These are phyloP conservation scores for Phylloscopus trochilus DNA, from an alignment of 2,113 vertebrate species.

Conservation along the genomic window DNA sequence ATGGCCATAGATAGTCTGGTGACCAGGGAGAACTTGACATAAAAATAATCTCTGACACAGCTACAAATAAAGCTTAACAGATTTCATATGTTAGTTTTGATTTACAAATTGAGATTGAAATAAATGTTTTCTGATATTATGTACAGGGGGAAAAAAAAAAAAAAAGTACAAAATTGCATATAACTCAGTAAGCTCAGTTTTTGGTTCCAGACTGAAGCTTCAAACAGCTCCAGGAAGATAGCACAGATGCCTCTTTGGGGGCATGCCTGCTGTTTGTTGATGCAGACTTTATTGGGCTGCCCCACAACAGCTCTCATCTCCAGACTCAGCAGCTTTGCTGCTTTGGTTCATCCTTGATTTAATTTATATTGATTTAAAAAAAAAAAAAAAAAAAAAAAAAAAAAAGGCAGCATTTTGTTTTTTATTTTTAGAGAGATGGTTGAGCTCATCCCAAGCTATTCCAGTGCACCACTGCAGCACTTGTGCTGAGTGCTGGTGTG, in stretches of 20 bases:
- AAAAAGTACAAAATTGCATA: background rate
- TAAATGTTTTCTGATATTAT: background rate
- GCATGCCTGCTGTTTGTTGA: rapidly evolving
- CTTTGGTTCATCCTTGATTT: background rate
- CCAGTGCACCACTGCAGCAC: rapidly evolving
- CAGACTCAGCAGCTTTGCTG: background rate
- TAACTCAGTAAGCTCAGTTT: background rate
- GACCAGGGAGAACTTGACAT: background rate
- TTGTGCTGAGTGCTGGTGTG: background rate
- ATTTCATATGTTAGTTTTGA: background rate
- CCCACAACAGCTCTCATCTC: background rate
- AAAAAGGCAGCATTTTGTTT: background rate
- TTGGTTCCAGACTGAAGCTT: background rate
- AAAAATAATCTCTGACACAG: background rate
- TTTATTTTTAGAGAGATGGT: background rate
- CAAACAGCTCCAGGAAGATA: background rate
- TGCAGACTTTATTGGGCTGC: background rate
- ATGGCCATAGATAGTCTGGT: background rate
- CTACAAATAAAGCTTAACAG: background rate
- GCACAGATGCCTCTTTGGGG: background rate
- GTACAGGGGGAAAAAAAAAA: background rate
- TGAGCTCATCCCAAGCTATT: background rate
- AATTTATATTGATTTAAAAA: background rate
- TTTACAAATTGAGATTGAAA: background rate
- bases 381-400: background rate